Evolutionary conservation across 2,113 vertebrate genomes (phyloP), one percentile per base, ranked within the genome.

Genomic region (Paracanthobrama guichenoti): DNA sequence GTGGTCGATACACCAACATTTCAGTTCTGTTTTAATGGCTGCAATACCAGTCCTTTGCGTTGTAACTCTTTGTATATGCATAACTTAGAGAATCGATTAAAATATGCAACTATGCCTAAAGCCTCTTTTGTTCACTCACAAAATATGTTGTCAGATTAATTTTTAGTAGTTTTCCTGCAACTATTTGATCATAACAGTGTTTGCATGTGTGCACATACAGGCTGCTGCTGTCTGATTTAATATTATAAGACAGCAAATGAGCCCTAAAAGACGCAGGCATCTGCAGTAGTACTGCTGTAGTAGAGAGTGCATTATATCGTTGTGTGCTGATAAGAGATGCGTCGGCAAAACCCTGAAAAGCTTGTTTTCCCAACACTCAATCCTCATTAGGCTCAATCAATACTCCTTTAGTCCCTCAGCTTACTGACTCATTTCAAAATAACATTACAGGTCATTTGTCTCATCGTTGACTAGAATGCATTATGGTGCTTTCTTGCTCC

Each of bases 301-400:
- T 24, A 22, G 24, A 60, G 39, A 62, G 77, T 26, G 60, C 24
- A 53, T 64, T 44, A 4, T 22, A 66, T 48, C 18, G 66, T 11
- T 60, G 28, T 77, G 28, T 94, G 91, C 92, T 92, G 92, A 94
- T 93, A 91, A 91, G 88, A 92, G 92, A 92, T 91, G 93, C 93
- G 94, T 89, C 90, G 93, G 91, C 89, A 89, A 90, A 89, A 93
- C 90, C 89, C 94, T 94, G 92, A 93, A 94, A 96, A 95, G 95
- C 96, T 96, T 95, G 95, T 94, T 96, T 96, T 96, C 95, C 95
- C 95, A 96, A 96, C 95, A 95, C 96, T 96, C 96, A 94, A 94
- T 94, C 95, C 96, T 98, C 96, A 97, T 99, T 98, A 97, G 96
- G 94, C 95, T 94, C 95, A 97, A 97, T 99, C 97, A 97, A 98